These are phyloP conservation scores for Oncorhynchus kisutch DNA, from an alignment of 2,113 vertebrate genomes.

Conservation along the genomic window DNA sequence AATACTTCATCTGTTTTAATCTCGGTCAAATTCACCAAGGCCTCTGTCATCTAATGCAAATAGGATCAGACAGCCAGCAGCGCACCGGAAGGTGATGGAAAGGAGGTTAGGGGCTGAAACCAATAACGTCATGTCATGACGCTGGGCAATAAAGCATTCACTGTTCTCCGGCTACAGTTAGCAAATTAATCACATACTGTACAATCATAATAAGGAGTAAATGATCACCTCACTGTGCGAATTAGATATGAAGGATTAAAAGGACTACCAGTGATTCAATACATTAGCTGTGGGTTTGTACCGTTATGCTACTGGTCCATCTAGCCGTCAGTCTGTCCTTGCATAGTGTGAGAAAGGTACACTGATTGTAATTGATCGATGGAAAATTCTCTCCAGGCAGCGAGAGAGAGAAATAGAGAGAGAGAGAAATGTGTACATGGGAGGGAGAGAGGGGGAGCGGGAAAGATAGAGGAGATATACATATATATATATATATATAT, in stretches of 20 bases:
- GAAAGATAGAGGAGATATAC: neutral
- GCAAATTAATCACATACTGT: neutral
- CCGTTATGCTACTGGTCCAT: no score
- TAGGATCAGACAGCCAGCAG: constrained; percentile 16
- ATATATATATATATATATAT: no score
- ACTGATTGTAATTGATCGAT: constrained; percentile 7
- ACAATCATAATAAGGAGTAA: neutral
- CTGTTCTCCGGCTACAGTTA: no score
- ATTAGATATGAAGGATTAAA: no score
- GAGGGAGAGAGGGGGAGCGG: neutral
- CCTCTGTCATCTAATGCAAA: constrained; percentile 18
- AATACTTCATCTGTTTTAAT: constrained; percentile 60
- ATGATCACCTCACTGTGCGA: no score
- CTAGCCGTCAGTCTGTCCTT: no score
- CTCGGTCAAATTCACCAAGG: constrained; percentile 45
- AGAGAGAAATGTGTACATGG: no score
- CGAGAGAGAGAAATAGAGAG: neutral
- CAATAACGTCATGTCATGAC: neutral
- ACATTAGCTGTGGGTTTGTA: no score
- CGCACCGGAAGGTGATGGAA: neutral
- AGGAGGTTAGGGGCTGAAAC: neutral
- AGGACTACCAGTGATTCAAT: no score
- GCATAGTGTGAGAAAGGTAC: no score
- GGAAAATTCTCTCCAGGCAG: constrained; percentile 59
- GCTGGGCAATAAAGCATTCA: no score